Base-by-base conservation (phyloP, 2,888 invertebrate species). In the Caenorhabditis macrosperma region DNA sequence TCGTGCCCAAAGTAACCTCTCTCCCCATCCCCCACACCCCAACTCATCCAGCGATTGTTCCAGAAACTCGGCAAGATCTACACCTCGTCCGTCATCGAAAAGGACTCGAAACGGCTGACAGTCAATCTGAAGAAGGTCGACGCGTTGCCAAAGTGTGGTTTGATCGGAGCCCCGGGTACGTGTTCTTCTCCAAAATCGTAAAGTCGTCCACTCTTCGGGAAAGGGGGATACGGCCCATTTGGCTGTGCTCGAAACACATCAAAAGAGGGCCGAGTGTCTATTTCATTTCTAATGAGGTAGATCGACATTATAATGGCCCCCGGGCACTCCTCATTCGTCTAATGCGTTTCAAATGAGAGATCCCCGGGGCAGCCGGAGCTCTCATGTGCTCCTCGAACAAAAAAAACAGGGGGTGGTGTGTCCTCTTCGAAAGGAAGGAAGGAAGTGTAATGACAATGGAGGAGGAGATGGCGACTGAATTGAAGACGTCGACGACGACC, bases 41-140 rank as follows among this genome's bases (percentile, higher is more conserved):
- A 44, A 33, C n/a, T n/a, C n/a, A 33, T 38, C 61, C 22, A 24
- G 2, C 12, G 44, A 5, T 57, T 10, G 28, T 67, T 74, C 41
- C 87, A 92, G 91, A 92, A 92, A 69, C 86, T 92, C 24, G 92
- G 92, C 2, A 90, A 91, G 72, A 84, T 92, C 30, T 89, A 91
- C 69, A 86, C 91, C 4, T 89, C 90, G 3, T 85, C 91, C 17
- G 87, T 88, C 68, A 90, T 92, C 61, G 91, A 91, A 57, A 91
- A 91, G 20, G 90, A 90, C 24, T 89, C 90, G 12, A 88, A 90
- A 33, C 82, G 90, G 17, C 83, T 92, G 41, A 89, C 90, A 0
- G 89, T 92, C 44, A 90, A 90, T 41, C 82, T 92, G 12, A 87
- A 90, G n/a, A 91, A 92, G 82, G 91, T 90, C 0, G 91, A 91